Conservation (phyloP, 2,113 vertebrate genomes). For the human (Homo sapiens) region GRCh38 chr11:127495001-127495500, state of each 20-base stretch:
- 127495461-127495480: background rate
- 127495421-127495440: background rate
- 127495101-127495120: conserved; percentile 52
- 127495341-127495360: background rate
- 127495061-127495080: conserved; percentile 53
- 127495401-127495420: background rate
- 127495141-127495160: background rate
- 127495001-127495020: conserved; percentile 34
- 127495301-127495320: background rate
- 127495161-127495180: conserved; percentile 30
- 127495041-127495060: conserved; percentile 58
- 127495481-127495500: background rate
- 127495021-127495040: background rate
- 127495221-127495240: background rate
- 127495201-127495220: background rate
- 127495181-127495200: background rate
- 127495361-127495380: accelerated
- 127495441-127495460: accelerated
- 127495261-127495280: background rate
- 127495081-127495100: conserved; percentile 48
- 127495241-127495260: background rate
- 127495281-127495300: background rate
- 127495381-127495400: accelerated
- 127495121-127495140: conserved; percentile 58
- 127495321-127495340: accelerated